Conservation (phyloP, 2,888 invertebrate genomes). For the Eudasyphora cyanicolor region DNA sequence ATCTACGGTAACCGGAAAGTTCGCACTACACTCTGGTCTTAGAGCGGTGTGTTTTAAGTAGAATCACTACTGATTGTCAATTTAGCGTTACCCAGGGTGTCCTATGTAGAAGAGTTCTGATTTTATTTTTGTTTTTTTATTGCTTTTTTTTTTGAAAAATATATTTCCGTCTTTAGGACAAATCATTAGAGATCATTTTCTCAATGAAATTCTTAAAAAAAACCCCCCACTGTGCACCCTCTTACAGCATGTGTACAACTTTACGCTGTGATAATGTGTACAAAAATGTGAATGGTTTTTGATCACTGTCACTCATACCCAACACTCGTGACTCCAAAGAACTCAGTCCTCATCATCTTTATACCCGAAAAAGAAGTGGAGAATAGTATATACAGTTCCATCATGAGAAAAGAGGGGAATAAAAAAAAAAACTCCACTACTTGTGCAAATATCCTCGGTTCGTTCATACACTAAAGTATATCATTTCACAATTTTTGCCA, state of each 20-base stretch:
- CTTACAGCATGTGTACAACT: not conserved
- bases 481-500: slow-evolving; percentile 5
- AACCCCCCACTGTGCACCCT: not conserved
- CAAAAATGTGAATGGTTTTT: slow-evolving; percentile 52
- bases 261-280: slow-evolving; percentile 39
- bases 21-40: too few species aligned
- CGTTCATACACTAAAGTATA: slow-evolving; percentile 7
- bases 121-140: too few species aligned
- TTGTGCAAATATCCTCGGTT: slow-evolving; percentile 20
- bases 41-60: too few species aligned
- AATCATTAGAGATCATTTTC: too few species aligned
- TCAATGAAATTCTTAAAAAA: not conserved
- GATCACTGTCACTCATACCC: slow-evolving; percentile 57
- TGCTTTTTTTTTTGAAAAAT: too few species aligned
- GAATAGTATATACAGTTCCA: not conserved
- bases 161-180: too few species aligned
- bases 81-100: too few species aligned
- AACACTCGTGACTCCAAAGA: slow-evolving; percentile 14
- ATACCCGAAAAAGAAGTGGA: not conserved
- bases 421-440: slow-evolving; percentile 4
- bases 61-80: too few species aligned
- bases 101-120: too few species aligned
- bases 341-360: slow-evolving; percentile 17
- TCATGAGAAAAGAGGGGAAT: not conserved
- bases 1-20: too few species aligned